Evolutionary conservation across 1,140 invertebrate genomes (phyloP), one percentile per base, ranked within the genome.

Genomic region (Hycleus cichorii): DNA sequence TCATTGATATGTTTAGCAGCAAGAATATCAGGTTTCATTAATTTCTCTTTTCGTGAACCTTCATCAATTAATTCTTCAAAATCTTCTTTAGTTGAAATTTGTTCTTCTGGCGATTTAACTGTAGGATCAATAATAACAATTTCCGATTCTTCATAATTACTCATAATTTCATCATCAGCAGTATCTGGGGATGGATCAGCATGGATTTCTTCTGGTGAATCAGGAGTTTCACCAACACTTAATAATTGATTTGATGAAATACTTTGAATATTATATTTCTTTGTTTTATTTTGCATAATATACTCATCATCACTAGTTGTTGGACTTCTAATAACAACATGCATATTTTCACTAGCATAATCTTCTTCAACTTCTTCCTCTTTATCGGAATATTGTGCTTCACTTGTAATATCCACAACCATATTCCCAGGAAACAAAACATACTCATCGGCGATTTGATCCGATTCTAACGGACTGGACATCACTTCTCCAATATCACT

Each of bases 51-150:
- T 48, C 77, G 70, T 55, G 77, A 75, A 50, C 80, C 73, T 60
- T 79, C 76, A 58, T 82, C 80, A 10, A 82, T 82, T 2, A 82
- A 64, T 59, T 83, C 80, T 46, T 82, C 76, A 47, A 83, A 82
- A 65, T 81, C 80, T 65, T 82, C 80, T 62, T 82, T 81, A 4
- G 83, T 84, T 0, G 81, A 77, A 42, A 82, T 78, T 24, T 79
- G 77, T 47, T 83, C 80, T 53, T 83, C 81, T 0, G 82, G 81
- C 0, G 81, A 82, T 59, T 81, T 81, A 0, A 76, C 75, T 4
- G 73, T 75, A 0, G 81, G 77, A 60, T 83, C 81, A 0, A 84
- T 80, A 2, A 84, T 78, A 0, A 85, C 80, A 5, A 85, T 78
- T 56, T 83, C 81, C 7, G 81, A 80, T 50, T 82, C 81, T 42